Percentiles rank a stretch among this genome's conserved stretches.
Conservation (phyloP, 2,113 vertebrate species). For the Sinocyclocheilus rhinocerous region DNA sequence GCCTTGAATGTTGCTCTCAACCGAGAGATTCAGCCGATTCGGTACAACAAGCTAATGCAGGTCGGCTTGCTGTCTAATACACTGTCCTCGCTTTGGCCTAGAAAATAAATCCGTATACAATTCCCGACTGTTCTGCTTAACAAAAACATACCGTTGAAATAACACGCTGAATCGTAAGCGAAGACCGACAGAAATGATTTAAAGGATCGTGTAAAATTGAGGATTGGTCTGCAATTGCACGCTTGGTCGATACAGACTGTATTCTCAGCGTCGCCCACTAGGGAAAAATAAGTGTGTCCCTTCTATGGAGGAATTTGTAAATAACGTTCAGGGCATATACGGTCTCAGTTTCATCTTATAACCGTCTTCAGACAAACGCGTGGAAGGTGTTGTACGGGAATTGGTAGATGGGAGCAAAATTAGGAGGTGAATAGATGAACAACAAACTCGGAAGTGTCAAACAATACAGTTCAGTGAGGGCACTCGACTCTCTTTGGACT, state of each 20-base stretch:
- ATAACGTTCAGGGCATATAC: constrained; percentile 67
- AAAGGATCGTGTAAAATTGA: neutral
- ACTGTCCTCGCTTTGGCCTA: constrained; percentile 22
- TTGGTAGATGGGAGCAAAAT: no score
- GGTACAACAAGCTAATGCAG: constrained; percentile 29
- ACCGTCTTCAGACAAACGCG: neutral
- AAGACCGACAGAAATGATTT: neutral
- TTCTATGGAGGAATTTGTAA: constrained; percentile 71
- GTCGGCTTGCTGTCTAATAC: constrained; percentile 38
- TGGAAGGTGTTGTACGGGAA: no score
- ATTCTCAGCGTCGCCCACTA: constrained; percentile 34
- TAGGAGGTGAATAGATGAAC: neutral
- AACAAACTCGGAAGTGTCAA: neutral
- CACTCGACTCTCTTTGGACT: neutral
- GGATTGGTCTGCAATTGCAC: constrained; percentile 19
- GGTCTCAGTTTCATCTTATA: neutral
- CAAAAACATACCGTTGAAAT: constrained; percentile 37
- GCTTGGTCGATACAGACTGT: constrained; percentile 35
- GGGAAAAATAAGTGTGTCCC: constrained; percentile 62
- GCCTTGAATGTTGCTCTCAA: neutral
- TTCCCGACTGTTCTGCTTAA: neutral
- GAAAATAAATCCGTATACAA: constrained; percentile 12
- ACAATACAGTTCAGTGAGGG: neutral
- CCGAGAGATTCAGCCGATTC: constrained; percentile 14
- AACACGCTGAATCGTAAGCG: neutral